These are phyloP conservation scores for Axinella damicornis DNA, from an alignment of 37 sponge, comb jelly and placozoan species.

Conservation along the genomic window DNA sequence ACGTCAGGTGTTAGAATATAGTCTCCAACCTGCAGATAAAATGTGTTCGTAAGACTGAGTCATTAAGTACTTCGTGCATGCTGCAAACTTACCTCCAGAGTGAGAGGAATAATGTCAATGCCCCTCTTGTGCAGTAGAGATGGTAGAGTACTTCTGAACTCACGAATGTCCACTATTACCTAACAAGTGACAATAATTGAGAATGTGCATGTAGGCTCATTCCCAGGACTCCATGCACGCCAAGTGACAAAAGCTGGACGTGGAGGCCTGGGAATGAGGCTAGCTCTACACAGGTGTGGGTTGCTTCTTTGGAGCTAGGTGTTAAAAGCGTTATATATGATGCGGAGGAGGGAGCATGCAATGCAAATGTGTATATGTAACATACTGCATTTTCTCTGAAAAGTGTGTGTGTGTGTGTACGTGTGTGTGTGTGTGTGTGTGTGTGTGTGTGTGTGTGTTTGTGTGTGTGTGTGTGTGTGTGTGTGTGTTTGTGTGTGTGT, in stretches of 20 bases:
- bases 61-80: background rate
- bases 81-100: slow-evolving; percentile 84
- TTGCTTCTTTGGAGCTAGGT: too few species aligned
- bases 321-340: too few species aligned
- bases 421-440: background rate
- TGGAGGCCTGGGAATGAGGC: too few species aligned
- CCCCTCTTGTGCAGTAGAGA: slow-evolving; percentile 95
- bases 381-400: too few species aligned
- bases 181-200: slow-evolving; percentile 28
- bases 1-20: slow-evolving; percentile 97
- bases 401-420: background rate
- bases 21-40: slow-evolving; percentile 88
- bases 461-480: background rate
- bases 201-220: background rate
- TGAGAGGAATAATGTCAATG: slow-evolving; percentile 88
- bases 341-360: background rate
- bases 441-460: background rate
- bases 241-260: too few species aligned
- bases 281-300: too few species aligned
- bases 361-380: background rate
- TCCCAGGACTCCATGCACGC: too few species aligned
- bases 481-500: background rate
- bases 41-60: background rate
- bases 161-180: slow-evolving; percentile 95
- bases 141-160: slow-evolving; percentile 94